Conservation (phyloP, 2,797 vertebrate genomes). For the Vultur gryphus region DNA sequence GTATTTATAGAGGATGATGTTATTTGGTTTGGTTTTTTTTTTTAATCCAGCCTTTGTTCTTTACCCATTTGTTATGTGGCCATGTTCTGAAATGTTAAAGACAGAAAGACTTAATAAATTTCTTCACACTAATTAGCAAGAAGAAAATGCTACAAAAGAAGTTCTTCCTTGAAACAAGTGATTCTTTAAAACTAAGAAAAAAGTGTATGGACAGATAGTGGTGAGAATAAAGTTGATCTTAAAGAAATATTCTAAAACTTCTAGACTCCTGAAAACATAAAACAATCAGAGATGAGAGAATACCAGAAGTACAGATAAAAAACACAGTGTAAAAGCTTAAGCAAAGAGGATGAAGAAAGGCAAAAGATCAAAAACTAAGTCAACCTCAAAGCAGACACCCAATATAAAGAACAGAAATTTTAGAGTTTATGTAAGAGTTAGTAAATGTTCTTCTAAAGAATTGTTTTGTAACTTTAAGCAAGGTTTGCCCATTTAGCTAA, state of each 20-base stretch:
- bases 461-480: constrained; percentile 41
- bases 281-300: constrained; percentile 73
- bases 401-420: constrained; percentile 54
- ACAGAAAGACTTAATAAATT: background rate
- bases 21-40: background rate
- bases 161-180: background rate
- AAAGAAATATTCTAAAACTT: constrained; percentile 50
- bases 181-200: constrained; percentile 9
- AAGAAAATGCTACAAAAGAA: background rate
- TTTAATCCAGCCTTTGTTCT: background rate
- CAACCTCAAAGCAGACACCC: constrained; percentile 64
- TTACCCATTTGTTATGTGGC: background rate
- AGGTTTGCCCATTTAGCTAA: constrained; percentile 7
- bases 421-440: constrained; percentile 48
- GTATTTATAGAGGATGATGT: background rate
- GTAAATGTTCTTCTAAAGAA: constrained; percentile 66
- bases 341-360: constrained; percentile 67
- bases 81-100: background rate
- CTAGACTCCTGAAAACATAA: constrained; percentile 66
- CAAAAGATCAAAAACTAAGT: constrained; percentile 73
- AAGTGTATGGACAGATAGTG: background rate
- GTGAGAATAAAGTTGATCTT: constrained; percentile 23
- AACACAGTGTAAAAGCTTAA: constrained; percentile 64
- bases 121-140: background rate
- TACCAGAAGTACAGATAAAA: constrained; percentile 64